phyloP scores from a whole-genome alignment of 2,888 invertebrate species.

The Falcaria lacertinaria region DNA sequence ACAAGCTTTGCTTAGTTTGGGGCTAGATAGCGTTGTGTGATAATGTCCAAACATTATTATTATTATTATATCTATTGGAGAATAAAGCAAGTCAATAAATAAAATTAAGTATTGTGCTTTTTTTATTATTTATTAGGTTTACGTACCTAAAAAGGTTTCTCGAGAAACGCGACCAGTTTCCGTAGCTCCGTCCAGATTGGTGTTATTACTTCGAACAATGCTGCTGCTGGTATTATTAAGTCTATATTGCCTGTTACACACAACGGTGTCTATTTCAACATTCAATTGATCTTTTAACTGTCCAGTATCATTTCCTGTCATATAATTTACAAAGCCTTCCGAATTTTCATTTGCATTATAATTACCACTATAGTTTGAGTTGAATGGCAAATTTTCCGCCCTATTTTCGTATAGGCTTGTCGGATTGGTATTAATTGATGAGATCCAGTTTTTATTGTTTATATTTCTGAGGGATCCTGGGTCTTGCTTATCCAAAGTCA shows the following conservation, averaged over 20 bases:
- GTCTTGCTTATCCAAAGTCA: constrained; percentile 36
- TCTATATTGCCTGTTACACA: constrained; percentile 63
- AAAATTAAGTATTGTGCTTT: too few relatives aligned
- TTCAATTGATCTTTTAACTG: constrained; percentile 22
- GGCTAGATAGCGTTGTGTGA: too few relatives aligned
- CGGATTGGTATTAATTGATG: constrained; percentile 28
- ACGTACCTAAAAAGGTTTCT: constrained; percentile 38
- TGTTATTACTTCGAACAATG: constrained; percentile 25
- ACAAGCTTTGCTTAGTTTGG: too few relatives aligned
- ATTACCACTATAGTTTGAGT: constrained; percentile 37
- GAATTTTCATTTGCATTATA: constrained; percentile 32
- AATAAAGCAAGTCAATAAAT: too few relatives aligned
- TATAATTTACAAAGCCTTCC: constrained; percentile 34
- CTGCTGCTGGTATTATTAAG: constrained; percentile 46
- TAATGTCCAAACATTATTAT: too few relatives aligned
- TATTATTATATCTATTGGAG: too few relatives aligned
- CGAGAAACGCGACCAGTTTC: constrained; percentile 24
- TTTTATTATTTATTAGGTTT: constrained; percentile 6
- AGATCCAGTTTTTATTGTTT: constrained; percentile 38
- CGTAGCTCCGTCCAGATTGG: constrained; percentile 25
- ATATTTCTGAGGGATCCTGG: constrained; percentile 33
- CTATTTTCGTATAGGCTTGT: constrained; percentile 29
- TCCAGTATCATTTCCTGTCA: constrained; percentile 16
- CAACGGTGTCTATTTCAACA: constrained; percentile 33
- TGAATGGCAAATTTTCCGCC: constrained; percentile 34